Conservation (phyloP, 2,888 invertebrate species). For the Tachina fera region DNA sequence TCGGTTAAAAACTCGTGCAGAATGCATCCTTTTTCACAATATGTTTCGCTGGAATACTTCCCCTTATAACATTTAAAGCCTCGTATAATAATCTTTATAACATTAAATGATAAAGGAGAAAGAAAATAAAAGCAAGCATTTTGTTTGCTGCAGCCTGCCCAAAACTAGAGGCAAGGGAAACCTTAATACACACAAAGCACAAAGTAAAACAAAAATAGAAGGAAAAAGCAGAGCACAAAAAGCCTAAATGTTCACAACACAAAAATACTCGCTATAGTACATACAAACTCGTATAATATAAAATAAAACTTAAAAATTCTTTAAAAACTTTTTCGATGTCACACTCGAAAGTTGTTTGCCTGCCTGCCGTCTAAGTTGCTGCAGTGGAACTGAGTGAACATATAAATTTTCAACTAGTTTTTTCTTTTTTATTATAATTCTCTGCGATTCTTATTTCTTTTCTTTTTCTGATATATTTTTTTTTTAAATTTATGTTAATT, state of each 20-base stretch:
- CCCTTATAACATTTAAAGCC: slow-evolving; percentile 20
- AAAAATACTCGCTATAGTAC: not conserved
- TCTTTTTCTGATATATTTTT: slow-evolving; percentile 10
- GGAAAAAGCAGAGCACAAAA: slow-evolving; percentile 21
- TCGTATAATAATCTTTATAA: slow-evolving; percentile 50
- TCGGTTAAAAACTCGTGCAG: no score
- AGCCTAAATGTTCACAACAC: slow-evolving; percentile 52
- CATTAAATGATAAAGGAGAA: slow-evolving; percentile 58
- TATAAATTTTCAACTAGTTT: slow-evolving; percentile 63
- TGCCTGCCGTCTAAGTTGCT: slow-evolving; percentile 30
- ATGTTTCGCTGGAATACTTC: slow-evolving; percentile 18
- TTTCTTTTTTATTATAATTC: slow-evolving; percentile 17
- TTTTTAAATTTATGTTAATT: slow-evolving; percentile 69
- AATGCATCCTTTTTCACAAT: not conserved
- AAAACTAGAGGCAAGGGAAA: slow-evolving; percentile 15
- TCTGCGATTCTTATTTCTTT: slow-evolving; percentile 34
- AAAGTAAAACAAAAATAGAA: not conserved
- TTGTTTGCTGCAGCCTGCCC: slow-evolving; percentile 6
- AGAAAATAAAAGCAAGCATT: not conserved
- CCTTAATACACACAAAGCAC: slow-evolving; percentile 29
- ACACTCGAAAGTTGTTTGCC: slow-evolving; percentile 60
- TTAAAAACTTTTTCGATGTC: slow-evolving; percentile 61
- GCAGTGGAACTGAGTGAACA: slow-evolving; percentile 65
- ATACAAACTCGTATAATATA: not conserved
- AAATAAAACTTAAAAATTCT: slow-evolving; percentile 56